Conservation (phyloP, 92 coral and sea anemone species). For the Heliopora coerulea region DNA sequence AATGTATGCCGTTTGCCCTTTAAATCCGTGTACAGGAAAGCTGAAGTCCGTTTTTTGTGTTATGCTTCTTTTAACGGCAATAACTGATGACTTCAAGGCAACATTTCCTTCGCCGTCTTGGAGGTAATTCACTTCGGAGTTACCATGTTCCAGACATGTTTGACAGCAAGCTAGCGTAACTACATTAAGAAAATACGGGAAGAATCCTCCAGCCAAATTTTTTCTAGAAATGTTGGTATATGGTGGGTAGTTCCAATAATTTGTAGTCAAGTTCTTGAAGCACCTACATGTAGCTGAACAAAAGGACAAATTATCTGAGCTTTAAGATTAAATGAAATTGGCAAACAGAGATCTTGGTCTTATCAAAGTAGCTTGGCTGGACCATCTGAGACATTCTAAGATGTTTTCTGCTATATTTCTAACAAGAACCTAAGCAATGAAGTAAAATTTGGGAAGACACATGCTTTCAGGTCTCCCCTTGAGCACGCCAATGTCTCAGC, state of each 20-base stretch:
- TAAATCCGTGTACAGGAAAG: slow-evolving; percentile 83
- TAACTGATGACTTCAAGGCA: slow-evolving; percentile 53
- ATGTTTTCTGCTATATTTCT: no score
- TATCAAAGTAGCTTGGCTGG: no score
- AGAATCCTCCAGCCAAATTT: slow-evolving; percentile 51
- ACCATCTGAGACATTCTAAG: no score
- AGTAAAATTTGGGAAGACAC: no score
- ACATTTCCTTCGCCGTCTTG: slow-evolving; percentile 60
- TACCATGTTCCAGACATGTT: slow-evolving; percentile 69
- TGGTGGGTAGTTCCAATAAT: slow-evolving; percentile 73
- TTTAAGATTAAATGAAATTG: no score
- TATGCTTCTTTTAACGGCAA: slow-evolving; percentile 46
- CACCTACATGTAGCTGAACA: slow-evolving; percentile 86
- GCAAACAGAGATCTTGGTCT: no score
- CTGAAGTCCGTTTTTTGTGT: slow-evolving; percentile 51
- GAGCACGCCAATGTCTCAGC: no score
- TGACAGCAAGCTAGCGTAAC: slow-evolving; percentile 68
- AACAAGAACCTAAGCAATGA: no score
- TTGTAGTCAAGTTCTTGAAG: slow-evolving; percentile 60
- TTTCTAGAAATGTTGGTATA: slow-evolving; percentile 48
- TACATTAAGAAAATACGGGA: slow-evolving; percentile 65
- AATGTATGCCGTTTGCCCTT: slow-evolving; percentile 61
- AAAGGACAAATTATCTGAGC: no score
- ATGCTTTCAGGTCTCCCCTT: no score
- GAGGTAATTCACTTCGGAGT: slow-evolving; percentile 66